These are phyloP conservation scores for Phaenicophaeus curvirostris DNA, from an alignment of 2,797 vertebrate genomes.

Conservation along the genomic window DNA sequence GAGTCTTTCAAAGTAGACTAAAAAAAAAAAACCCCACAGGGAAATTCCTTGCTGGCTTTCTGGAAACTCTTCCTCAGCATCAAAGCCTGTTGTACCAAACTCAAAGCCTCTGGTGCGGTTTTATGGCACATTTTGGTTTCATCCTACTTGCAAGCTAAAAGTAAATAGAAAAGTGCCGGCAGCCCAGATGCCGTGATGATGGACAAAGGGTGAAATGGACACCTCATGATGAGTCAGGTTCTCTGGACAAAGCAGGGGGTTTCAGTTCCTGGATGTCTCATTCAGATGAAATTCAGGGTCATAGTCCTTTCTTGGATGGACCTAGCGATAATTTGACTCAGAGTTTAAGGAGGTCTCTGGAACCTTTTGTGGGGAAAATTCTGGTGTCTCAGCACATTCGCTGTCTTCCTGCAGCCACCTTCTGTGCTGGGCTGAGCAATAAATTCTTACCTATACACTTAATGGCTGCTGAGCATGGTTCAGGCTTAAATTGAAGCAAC, in stretches of 20 bases:
- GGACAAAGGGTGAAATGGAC: not conserved
- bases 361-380: not conserved
- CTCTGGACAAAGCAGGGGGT: not conserved
- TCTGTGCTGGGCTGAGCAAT: not conserved
- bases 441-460: no score
- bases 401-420: not conserved
- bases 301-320: not conserved
- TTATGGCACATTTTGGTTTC: not conserved
- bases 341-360: not conserved
- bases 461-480: no score
- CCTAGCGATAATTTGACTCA: not conserved
- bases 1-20: not conserved
- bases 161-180: not conserved
- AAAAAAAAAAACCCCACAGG: not conserved
- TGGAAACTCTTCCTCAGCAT: not conserved
- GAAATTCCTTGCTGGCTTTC: conserved; percentile 49
- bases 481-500: no score
- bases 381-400: not conserved
- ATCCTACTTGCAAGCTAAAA: not conserved
- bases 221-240: conserved; percentile 47
- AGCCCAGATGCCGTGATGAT: not conserved
- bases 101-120: conserved; percentile 26
- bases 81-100: not conserved
- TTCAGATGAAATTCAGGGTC: not conserved
- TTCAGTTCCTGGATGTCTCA: conserved; percentile 29